Conservation (phyloP, 2,113 vertebrate genomes). For the Varanus salvator region DNA sequence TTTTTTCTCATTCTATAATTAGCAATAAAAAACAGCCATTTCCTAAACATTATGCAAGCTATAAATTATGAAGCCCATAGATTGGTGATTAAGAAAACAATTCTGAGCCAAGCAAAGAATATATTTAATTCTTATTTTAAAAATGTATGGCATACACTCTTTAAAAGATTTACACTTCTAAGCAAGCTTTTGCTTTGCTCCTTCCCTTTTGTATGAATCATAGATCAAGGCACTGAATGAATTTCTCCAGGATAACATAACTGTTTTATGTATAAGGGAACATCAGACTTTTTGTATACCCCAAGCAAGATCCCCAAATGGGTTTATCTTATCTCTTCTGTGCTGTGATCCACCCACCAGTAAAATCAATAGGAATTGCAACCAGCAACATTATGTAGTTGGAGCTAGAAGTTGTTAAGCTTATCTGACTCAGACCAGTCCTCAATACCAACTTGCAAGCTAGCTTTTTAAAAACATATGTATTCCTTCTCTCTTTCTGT, state of each 20-base stretch:
- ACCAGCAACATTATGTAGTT: background rate
- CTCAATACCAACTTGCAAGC: background rate
- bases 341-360: background rate
- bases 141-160: conserved; percentile 34
- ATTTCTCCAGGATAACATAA: conserved; percentile 31
- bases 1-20: conserved; percentile 26
- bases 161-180: conserved; percentile 33
- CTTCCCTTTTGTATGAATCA: conserved; percentile 43
- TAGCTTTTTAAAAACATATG: background rate
- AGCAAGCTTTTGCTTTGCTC: conserved; percentile 28
- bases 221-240: conserved; percentile 27
- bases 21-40: conserved; percentile 18
- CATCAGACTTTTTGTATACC: background rate
- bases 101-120: conserved; percentile 30
- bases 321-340: conserved; percentile 15
- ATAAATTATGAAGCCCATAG: conserved; percentile 31
- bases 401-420: background rate
- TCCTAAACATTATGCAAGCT: conserved; percentile 35
- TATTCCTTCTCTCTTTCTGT: background rate
- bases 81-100: conserved; percentile 52
- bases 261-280: conserved; percentile 27
- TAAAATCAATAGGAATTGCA: conserved; percentile 18
- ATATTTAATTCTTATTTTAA: conserved; percentile 43
- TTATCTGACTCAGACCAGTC: background rate
- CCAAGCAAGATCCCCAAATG: conserved; percentile 5